phyloP scores from a whole-genome alignment of 1,140 invertebrate genomes.

The Plectrocnemia conspersa region DNA sequence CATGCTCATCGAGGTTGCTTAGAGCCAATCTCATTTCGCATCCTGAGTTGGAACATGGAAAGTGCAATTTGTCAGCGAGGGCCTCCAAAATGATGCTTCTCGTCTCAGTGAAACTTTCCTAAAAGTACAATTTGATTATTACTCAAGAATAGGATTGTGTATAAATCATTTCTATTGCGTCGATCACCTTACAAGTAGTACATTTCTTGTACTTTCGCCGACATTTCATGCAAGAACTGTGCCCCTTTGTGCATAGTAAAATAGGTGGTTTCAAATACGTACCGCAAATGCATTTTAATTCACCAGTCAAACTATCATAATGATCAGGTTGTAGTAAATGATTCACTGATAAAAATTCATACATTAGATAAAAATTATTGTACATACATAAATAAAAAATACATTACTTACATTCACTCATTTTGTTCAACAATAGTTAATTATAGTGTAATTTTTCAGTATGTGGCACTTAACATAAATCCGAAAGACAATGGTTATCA shows the following conservation, averaged over 20 bases:
- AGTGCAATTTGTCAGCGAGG: constrained; percentile 48
- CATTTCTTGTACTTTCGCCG: constrained; percentile 36
- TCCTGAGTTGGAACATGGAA: constrained; percentile 45
- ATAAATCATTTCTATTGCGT: background rate
- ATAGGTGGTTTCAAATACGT: constrained; percentile 49
- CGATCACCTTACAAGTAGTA: constrained; percentile 44
- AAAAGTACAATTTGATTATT: too few species aligned
- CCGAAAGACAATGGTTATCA: too few species aligned
- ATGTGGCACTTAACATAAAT: too few species aligned
- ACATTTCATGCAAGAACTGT: constrained; percentile 45
- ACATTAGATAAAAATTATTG: background rate
- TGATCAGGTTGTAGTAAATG: constrained; percentile 39
- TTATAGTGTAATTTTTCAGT: too few species aligned
- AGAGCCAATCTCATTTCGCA: constrained; percentile 45
- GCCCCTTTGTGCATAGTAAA: constrained; percentile 46
- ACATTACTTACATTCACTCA: too few species aligned
- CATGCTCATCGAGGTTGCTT: constrained; percentile 43
- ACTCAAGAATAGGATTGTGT: constrained; percentile 34
- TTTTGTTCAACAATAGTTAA: too few species aligned
- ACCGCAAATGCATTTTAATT: constrained; percentile 46
- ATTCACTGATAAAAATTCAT: background rate
- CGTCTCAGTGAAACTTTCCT: constrained; percentile 48
- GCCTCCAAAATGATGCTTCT: constrained; percentile 46
- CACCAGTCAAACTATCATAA: constrained; percentile 47
- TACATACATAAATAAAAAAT: too few species aligned